Base-by-base conservation (phyloP, 1,140 invertebrate genomes). In the Panulirus ornatus region DNA sequence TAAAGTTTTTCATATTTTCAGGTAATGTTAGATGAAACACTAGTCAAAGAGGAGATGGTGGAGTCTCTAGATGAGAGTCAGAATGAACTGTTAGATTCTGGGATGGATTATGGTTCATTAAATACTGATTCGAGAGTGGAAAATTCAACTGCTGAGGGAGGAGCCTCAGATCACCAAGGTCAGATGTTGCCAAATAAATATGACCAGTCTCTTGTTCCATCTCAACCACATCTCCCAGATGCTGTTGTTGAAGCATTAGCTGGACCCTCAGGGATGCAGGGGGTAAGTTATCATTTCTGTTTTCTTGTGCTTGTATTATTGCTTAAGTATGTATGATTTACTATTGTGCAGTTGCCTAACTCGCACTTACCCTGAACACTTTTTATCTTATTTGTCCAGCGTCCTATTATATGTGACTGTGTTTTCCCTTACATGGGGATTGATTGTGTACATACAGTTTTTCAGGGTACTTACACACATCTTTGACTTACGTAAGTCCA, bases 31-130 rank as follows among this genome's bases (percentile, higher is more conserved):
- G 87, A 89, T 73, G 87, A 89, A 83, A 83, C 79, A 66, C 79
- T 89, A 89, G 87, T 89, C 79, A 89, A 89, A 83, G 87, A 89
- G 71, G 87, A 89, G 63, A 89, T 89, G 30, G 42, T 89, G 71
- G 87, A 89, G 1, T 47, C 75, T 30, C 16, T 82, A 34, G 78
- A 81, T 42, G 78, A 82, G 14, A 82, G 81, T 54, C 51, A 54
- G 51, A 79, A 89, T 36, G 54, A 82, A 27, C 11, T 82, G 44
- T 38, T 89, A 54, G 47, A 82, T 44, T 82, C 63, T 54, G 87
- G 78, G 22, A 73, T 89, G 44, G 87, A 89, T 51, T 89, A 89
- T 47, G 78, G 87, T 34, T 82, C 87, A 22, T 36, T 89, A 51
- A 42, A 38, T 42, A n/a, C 76, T 1, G 87, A 89, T 40, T 36